Percentiles rank a stretch among this genome's conserved stretches.
Evolutionary conservation across 2,797 vertebrate genomes (phyloP).

Genomic region (Heterohyrax brucei): DNA sequence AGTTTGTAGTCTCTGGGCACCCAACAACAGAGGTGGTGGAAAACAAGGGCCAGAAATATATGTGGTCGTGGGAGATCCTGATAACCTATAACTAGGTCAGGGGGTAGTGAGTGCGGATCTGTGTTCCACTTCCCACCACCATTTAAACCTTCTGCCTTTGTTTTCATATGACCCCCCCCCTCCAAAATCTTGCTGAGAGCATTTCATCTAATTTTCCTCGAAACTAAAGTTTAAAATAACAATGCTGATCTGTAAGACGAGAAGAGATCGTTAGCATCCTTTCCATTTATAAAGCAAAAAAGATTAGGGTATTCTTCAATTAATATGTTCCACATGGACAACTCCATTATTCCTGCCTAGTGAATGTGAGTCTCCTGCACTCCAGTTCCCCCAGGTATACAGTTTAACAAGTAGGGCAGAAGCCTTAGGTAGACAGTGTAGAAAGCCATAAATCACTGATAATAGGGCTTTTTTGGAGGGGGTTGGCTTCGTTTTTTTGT

Average conservation of each 20-base stretch:
- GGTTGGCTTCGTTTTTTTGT: neutral
- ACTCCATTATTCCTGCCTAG: slow-evolving; percentile 67
- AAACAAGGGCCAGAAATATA: slow-evolving; percentile 64
- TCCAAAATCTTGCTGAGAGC: slow-evolving; percentile 47
- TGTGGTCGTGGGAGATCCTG: slow-evolving; percentile 45
- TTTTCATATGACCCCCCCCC: slow-evolving; percentile 47
- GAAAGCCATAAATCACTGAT: neutral
- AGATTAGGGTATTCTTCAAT: slow-evolving; percentile 76
- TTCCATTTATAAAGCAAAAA: slow-evolving; percentile 72
- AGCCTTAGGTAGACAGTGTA: neutral
- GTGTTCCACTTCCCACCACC: slow-evolving; percentile 63
- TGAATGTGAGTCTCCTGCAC: slow-evolving; percentile 6
- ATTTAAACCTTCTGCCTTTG: slow-evolving; percentile 46
- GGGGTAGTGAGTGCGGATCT: slow-evolving; percentile 56
- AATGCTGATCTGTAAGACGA: slow-evolving; percentile 76
- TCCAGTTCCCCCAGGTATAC: slow-evolving; percentile 59
- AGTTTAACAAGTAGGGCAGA: slow-evolving; percentile 60
- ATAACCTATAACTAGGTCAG: slow-evolving; percentile 69
- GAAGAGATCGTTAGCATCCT: slow-evolving; percentile 75
- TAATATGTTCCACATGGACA: slow-evolving; percentile 74
- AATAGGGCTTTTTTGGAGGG: neutral
- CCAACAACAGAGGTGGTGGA: slow-evolving; percentile 54
- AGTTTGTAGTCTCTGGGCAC: slow-evolving; percentile 57
- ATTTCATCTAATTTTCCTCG: slow-evolving; percentile 59
- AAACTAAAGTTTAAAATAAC: slow-evolving; percentile 73